A percentile compares a stretch with the other conserved stretches of the same genome.
Evolutionary conservation across 2,888 invertebrate genomes (phyloP).

Genomic region (Drosophila ustulata): DNA sequence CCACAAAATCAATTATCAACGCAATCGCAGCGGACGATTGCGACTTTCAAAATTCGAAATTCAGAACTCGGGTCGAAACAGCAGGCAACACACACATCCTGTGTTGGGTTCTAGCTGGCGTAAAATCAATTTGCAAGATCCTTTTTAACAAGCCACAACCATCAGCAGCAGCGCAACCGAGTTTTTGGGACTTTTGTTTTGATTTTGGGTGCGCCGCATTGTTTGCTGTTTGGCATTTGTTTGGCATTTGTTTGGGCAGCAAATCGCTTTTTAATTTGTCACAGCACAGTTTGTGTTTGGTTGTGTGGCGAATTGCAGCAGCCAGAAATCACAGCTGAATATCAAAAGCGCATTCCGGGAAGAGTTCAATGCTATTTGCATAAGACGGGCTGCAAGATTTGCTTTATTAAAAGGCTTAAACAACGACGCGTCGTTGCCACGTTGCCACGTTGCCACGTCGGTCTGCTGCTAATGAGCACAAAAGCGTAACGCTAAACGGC

Average conservation of each 20-base stretch:
- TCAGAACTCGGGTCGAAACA: slow-evolving; percentile 8
- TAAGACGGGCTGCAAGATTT: slow-evolving; percentile 38
- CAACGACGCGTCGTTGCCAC: slow-evolving; percentile 40
- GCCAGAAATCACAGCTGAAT: slow-evolving; percentile 1
- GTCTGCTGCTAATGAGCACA: slow-evolving; percentile 80
- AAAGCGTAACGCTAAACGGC: slow-evolving; percentile 75
- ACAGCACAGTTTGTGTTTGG: slow-evolving; percentile 52
- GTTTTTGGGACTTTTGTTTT: slow-evolving; percentile 63
- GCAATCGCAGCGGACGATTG: slow-evolving; percentile 44
- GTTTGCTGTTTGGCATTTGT: slow-evolving; percentile 29
- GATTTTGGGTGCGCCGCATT: slow-evolving; percentile 59
- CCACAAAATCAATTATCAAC: slow-evolving; percentile 84
- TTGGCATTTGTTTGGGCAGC: slow-evolving; percentile 39
- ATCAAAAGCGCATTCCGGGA: slow-evolving; percentile 59
- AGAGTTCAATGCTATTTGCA: slow-evolving; percentile 74
- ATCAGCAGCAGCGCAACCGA: slow-evolving; percentile 37
- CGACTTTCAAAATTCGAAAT: neutral
- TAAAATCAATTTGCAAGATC: slow-evolving; percentile 78
- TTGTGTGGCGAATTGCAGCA: slow-evolving; percentile 57
- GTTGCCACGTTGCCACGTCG: slow-evolving; percentile 12
- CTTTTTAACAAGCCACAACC: slow-evolving; percentile 71
- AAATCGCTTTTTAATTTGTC: slow-evolving; percentile 74
- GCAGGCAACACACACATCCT: slow-evolving; percentile 48
- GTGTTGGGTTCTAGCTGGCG: slow-evolving; percentile 60
- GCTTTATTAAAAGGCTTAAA: slow-evolving; percentile 71